phyloP scores from a whole-genome alignment of 2,113 vertebrate species.

The Piaya cayana region DNA sequence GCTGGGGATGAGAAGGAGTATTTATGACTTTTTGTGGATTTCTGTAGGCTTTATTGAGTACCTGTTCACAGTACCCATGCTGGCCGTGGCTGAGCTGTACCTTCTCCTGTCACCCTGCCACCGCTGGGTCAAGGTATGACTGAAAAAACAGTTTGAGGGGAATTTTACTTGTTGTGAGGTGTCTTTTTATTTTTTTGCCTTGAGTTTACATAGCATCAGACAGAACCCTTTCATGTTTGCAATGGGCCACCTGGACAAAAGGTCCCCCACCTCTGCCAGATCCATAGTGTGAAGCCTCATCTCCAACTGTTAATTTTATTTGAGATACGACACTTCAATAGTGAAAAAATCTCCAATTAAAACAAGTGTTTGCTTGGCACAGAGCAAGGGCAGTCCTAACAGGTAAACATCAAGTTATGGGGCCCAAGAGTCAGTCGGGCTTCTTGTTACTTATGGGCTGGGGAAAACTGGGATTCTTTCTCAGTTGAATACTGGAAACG shows the following conservation, averaged over 20 bases:
- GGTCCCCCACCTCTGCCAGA: background rate
- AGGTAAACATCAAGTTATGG: background rate
- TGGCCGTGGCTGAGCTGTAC: background rate
- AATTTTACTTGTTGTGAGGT: background rate
- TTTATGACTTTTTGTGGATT: fast-evolving
- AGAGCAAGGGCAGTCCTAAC: background rate
- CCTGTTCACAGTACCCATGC: fast-evolving
- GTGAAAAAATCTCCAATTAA: background rate
- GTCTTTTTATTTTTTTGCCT: background rate
- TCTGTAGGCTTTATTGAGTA: background rate
- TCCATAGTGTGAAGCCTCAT: fast-evolving
- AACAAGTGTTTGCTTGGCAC: background rate
- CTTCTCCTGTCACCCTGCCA: background rate
- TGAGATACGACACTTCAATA: background rate
- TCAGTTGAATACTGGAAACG: fast-evolving
- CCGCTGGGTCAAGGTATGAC: fast-evolving
- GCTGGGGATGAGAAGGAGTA: background rate
- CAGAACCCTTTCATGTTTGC: background rate
- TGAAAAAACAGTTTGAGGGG: background rate
- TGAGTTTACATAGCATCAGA: background rate
- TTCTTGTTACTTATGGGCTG: background rate
- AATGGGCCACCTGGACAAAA: fast-evolving
- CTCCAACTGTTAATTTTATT: background rate
- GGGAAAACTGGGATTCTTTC: background rate
- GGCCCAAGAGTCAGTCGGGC: background rate